Base-by-base conservation (phyloP, 1,140 invertebrate genomes). In the Contarinia nasturtii region DNA sequence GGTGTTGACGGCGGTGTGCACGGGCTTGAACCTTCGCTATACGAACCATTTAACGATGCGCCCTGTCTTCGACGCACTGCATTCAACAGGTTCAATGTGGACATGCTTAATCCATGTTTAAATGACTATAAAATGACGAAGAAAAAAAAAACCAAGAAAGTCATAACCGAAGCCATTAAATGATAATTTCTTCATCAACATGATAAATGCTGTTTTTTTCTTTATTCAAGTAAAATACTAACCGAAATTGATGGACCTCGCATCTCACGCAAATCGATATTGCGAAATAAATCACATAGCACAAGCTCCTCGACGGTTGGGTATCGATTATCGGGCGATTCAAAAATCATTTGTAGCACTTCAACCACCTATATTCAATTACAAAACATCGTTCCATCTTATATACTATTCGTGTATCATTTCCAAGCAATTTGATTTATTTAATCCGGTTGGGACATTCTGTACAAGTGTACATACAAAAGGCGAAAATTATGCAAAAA, bases 211-310 rank as follows among this genome's bases (percentile, higher is more conserved):
- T 20, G n/a, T 44, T 27, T 44, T 15, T 20, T 21, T 42, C 8
- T 18, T 14, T 18, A 18, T 42, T 42, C 7, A 18, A 10, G 8
- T 5, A 14, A 7, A 44, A 44, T 19, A 59, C 61, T 66, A 59
- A 74, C 72, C 54, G 70, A 72, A 50, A 74, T 61, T 56, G 70
- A 74, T 15, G 71, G 70, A 46, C 72, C 72, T 53, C 82, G 71
- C 72, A 91, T 76, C 67, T 90, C 86, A 46, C 86, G 71, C 38
- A 90, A 71, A 66, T 91, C 87, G 49, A 90, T 84, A 58, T 85
- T 86, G 52, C 85, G 69, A 60, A 90, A 91, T 46, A 88, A 71
- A 58, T 89, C 86, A 54, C 81, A 80, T 40, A 82, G 63, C 40
- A 86, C 64, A 55, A 91, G 67, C 60, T 89, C 83, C 60, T 85